Evolutionary conservation across 1,140 invertebrate genomes (phyloP).

Genomic region (Atopsyche davidsoni): DNA sequence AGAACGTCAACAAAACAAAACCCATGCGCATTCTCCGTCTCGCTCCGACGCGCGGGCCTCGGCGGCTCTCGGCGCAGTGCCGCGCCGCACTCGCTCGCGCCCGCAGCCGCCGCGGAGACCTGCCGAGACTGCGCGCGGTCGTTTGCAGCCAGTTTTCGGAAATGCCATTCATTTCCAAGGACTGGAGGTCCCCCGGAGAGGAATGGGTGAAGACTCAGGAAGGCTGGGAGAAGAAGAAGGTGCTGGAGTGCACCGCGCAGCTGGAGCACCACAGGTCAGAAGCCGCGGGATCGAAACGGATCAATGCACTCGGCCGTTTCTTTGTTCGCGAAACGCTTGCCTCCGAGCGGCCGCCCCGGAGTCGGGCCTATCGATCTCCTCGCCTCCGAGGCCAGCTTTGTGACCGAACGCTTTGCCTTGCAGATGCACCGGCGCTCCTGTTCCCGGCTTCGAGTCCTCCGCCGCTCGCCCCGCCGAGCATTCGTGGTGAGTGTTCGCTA

Average conservation of each 20-base stretch:
- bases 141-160: conserved; percentile 20
- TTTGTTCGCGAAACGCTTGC: conserved; percentile 47
- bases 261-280: conserved; percentile 44
- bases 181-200: conserved; percentile 93
- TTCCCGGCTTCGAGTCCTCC: too few species aligned
- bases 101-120: conserved; percentile 31
- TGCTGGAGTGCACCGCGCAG: conserved; percentile 66
- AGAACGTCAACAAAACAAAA: conserved; percentile 35
- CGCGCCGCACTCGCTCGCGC: conserved; percentile 31
- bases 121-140: conserved; percentile 36
- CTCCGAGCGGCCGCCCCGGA: too few species aligned
- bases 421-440: too few species aligned
- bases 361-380: too few species aligned
- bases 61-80: conserved; percentile 27
- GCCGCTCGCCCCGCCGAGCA: too few species aligned
- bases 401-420: too few species aligned
- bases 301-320: conserved; percentile 37
- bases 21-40: conserved; percentile 39
- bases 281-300: conserved; percentile 30
- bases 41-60: conserved; percentile 38
- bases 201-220: conserved; percentile 96
- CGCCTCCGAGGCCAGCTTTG: too few species aligned
- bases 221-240: conserved; percentile 94
- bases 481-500: too few species aligned
- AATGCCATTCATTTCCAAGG: conserved; percentile 95